Evolutionary conservation across 2,113 vertebrate genomes (phyloP), one percentile per base, ranked within the genome.

Genomic region (Numida meleagris): DNA sequence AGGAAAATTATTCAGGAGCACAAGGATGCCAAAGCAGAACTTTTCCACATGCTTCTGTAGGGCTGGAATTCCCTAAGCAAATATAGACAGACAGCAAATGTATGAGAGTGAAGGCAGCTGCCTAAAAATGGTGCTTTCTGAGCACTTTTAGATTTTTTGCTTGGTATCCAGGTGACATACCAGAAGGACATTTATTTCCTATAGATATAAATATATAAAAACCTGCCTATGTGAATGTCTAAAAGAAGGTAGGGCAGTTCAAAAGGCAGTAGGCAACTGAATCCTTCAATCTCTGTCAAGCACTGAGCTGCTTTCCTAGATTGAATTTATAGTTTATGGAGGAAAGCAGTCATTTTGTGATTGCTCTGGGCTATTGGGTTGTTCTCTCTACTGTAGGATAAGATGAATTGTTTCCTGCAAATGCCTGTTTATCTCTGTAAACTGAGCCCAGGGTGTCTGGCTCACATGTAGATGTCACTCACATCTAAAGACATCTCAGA

Each of bases 381-480:
- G 38, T 29, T 38, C 38, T 95, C 59, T 88, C 68, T 88, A 86
- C 59, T 34, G 16, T 27, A 82, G 33, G 55, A 95, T 83, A 95
- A 94, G 95, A 96, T 78, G 11, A 90, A 95, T 93, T 96, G 92
- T 93, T 96, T 96, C 92, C 95, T 94, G 73, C 86, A 83, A 94
- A 83, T 91, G 87, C 70, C 62, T 84, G 80, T 95, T 95, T 94
- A 88, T 93, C 95, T 93, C 86, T 86, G 84, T 89, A 80, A 83
- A 94, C 61, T 67, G 86, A 96, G 59, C 61, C 61, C 46, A 75
- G 83, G 65, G 90, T 93, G 93, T 93, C 85, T 95, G 92, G 82
- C 82, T 93, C 92, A 85, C 25, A 2, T 88, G 95, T 81, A 91
- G 79, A 50, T 90, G 96, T 96, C 93, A 95, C 63, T 96, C 90